Evolutionary conservation across 2,113 vertebrate genomes (phyloP), one percentile per base, ranked within the genome.

Genomic region (Peromyscus leucopus): DNA sequence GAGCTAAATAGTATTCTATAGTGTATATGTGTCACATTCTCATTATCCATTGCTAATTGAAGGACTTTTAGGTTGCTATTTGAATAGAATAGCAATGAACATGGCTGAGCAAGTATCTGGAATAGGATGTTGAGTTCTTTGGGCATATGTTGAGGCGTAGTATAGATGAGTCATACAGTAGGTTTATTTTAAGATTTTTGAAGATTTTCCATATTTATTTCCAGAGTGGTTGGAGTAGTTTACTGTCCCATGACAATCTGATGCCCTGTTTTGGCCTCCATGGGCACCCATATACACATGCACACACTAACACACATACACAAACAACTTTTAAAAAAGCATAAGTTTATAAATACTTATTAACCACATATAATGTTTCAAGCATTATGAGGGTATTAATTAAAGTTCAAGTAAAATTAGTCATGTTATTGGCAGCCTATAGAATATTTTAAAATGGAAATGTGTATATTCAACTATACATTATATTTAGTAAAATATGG

Each of bases 401-500:
- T 55, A 88, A 82, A 85, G 63, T 33, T 86, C 59, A 84, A 61
- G 22, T 93, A 87, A 96, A 72, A 8, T 72, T 78, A 90, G 67
- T 90, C 48, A 96, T n/a, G 4, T 24, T 87, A 69, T 84, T 94
- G n/a, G n/a, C 82, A 95, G 84, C 28, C 46, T 91, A 4, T 93
- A 59, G 61, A 46, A 65, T 85, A 63, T 65, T 85, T 65, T 61
- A 65, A 65, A 46, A 65, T 65, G 15, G 39, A 63, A 85, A 83
- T 94, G 24, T 94, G 2, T 82, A 48, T 10, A 90, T 89, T 12
- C 19, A 92, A 59, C 33, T 87, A 79, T 92, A 36, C 2, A 75
- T 90, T 80, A 74, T 84, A 31, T 91, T 92, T 91, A 82, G 28
- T 91, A 96, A 95, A 96, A 91, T 76, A 87, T n/a, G n/a, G 26